phyloP scores from a whole-genome alignment of 2,888 invertebrate species.

The Lagria hirta region DNA sequence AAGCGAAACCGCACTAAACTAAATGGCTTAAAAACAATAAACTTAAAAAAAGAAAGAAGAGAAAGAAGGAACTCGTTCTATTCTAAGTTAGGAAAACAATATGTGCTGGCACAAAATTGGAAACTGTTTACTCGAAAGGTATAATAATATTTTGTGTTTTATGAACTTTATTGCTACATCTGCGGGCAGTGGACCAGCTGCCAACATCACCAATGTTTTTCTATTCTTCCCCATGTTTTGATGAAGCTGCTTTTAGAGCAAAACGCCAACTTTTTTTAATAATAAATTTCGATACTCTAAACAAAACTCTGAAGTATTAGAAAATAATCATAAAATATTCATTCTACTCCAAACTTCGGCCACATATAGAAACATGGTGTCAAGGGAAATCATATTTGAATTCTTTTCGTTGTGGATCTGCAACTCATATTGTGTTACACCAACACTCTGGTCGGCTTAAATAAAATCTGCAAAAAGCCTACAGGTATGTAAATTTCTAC shows the following conservation, averaged over 20 bases:
- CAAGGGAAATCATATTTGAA: conserved; percentile 26
- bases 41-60: conserved; percentile 10
- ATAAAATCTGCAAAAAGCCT: conserved; percentile 12
- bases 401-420: too few species aligned
- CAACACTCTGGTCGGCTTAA: conserved; percentile 13
- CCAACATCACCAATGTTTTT: conserved; percentile 18
- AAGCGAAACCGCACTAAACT: conserved; percentile 24
- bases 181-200: conserved; percentile 28
- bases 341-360: too few species aligned
- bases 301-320: too few species aligned
- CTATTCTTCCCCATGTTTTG: conserved; percentile 17
- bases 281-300: too few species aligned
- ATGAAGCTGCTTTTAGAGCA: conserved; percentile 10
- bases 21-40: conserved; percentile 34
- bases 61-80: neutral
- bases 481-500: too few species aligned
- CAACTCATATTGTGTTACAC: too few species aligned
- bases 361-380: too few species aligned
- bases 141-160: conserved; percentile 35
- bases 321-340: too few species aligned
- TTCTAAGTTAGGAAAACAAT: conserved; percentile 10
- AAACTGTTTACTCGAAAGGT: conserved; percentile 33
- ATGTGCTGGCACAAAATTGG: conserved; percentile 31
- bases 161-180: conserved; percentile 34
- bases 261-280: too few species aligned